A percentile compares a stretch with the other conserved stretches of the same genome.
Conservation (phyloP, 2,888 invertebrate genomes). For the Orthonevra nobilis region DNA sequence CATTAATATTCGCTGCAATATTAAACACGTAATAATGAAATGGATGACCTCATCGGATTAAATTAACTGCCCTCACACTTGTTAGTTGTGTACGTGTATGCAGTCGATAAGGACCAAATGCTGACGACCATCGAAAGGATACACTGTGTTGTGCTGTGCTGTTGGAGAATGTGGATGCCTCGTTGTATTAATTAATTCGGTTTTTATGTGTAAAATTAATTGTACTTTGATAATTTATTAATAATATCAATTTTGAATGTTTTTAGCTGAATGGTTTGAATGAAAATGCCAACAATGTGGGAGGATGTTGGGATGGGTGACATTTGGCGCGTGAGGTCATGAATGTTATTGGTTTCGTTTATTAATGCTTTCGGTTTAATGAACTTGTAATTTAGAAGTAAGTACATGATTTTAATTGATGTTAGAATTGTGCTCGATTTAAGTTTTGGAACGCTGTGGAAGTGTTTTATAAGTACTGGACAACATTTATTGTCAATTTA, state of each 20-base stretch:
- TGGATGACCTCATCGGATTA: constrained; percentile 70
- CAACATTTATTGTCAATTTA: no score
- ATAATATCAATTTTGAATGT: constrained; percentile 68
- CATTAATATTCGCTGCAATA: constrained; percentile 69
- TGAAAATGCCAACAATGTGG: constrained; percentile 53
- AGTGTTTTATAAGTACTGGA: no score
- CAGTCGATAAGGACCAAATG: constrained; percentile 55
- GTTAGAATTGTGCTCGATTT: constrained; percentile 33
- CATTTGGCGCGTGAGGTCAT: constrained; percentile 31
- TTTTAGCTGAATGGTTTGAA: constrained; percentile 60
- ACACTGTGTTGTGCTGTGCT: constrained; percentile 9
- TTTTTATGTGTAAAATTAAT: constrained; percentile 70
- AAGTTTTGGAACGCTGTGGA: constrained; percentile 24
- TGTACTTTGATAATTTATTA: constrained; percentile 69
- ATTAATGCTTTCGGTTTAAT: constrained; percentile 54
- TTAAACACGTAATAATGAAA: constrained; percentile 70
- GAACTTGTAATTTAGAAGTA: constrained; percentile 62
- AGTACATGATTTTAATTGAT: constrained; percentile 55
- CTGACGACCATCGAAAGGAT: constrained; percentile 21
- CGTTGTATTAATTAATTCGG: constrained; percentile 68
- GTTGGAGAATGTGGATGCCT: constrained; percentile 16
- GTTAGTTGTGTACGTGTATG: constrained; percentile 5
- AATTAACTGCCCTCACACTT: constrained; percentile 60
- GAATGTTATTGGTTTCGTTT: constrained; percentile 54
- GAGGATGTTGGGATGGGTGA: background rate